These are phyloP conservation scores for Spodoptera littoralis DNA, from an alignment of 2,888 invertebrate species.

Conservation along the genomic window DNA sequence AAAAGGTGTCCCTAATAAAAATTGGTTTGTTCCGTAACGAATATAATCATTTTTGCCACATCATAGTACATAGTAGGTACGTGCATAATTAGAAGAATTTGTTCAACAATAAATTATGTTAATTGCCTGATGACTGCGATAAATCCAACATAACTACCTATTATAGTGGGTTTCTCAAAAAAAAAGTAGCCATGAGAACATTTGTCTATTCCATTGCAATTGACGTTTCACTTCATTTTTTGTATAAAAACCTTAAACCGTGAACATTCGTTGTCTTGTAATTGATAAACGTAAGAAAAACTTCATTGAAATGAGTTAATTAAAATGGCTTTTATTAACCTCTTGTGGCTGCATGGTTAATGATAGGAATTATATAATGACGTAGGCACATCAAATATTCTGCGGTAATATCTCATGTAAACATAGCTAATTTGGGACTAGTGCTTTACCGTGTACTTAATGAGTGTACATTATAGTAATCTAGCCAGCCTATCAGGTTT, in stretches of 20 bases:
- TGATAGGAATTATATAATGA: conserved; percentile 1
- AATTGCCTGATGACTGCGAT: conserved; percentile 57
- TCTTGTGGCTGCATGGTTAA: conserved; percentile 14
- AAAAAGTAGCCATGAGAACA: conserved; percentile 74
- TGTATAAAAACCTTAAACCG: conserved; percentile 64
- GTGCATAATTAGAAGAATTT: conserved; percentile 31
- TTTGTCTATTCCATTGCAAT: conserved; percentile 67
- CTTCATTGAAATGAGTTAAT: conserved; percentile 9
- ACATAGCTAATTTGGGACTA: too few relatives aligned
- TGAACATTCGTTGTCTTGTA: conserved; percentile 55
- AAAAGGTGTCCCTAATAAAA: conserved; percentile 13
- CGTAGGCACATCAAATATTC: too few relatives aligned
- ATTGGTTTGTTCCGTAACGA: conserved; percentile 7
- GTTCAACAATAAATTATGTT: conserved; percentile 50
- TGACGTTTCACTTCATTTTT: conserved; percentile 73
- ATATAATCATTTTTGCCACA: not conserved
- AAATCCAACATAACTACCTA: conserved; percentile 62
- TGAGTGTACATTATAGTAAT: too few relatives aligned
- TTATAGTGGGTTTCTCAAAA: conserved; percentile 62
- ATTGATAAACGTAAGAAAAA: conserved; percentile 46
- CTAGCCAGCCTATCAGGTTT: too few relatives aligned
- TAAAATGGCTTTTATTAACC: conserved; percentile 20
- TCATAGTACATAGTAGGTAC: conserved; percentile 11
- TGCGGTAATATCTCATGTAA: too few relatives aligned
- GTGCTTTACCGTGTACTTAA: too few relatives aligned